A percentile compares a stretch with the other conserved stretches of the same genome.
phyloP scores from a whole-genome alignment of 1,140 invertebrate species.

The Drosophila chauvacae region DNA sequence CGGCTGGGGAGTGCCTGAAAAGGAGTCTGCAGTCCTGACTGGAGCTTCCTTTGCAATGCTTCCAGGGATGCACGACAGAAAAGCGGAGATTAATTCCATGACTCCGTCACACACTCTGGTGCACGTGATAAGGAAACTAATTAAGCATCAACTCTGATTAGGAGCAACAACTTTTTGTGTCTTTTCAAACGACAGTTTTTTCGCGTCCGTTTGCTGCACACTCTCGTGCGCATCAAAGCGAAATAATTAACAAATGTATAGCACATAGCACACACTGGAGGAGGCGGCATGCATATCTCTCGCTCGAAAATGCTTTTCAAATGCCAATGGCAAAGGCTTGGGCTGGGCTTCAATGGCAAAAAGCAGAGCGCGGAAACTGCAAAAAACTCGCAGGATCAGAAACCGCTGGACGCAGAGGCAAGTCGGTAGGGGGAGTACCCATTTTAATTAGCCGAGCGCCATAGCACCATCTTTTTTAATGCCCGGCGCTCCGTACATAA shows the following conservation, averaged over 20 bases:
- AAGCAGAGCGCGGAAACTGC: slow-evolving; percentile 24
- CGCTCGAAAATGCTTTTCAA: slow-evolving; percentile 57
- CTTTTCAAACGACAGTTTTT: slow-evolving; percentile 71
- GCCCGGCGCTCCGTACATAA: slow-evolving; percentile 58
- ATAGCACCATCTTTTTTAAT: slow-evolving; percentile 59
- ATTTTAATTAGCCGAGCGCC: slow-evolving; percentile 73
- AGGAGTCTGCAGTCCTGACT: neutral
- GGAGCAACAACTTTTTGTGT: slow-evolving; percentile 68
- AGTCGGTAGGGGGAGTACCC: slow-evolving; percentile 18
- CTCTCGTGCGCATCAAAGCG: slow-evolving; percentile 78
- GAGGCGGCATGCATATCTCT: slow-evolving; percentile 31
- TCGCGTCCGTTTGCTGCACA: slow-evolving; percentile 60
- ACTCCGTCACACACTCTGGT: slow-evolving; percentile 14
- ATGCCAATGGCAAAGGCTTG: slow-evolving; percentile 62
- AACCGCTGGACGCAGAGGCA: slow-evolving; percentile 16
- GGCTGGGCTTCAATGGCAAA: slow-evolving; percentile 36
- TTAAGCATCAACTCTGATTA: slow-evolving; percentile 74
- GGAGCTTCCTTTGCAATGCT: slow-evolving; percentile 9
- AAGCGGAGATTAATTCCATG: slow-evolving; percentile 75
- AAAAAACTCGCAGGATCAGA: slow-evolving; percentile 18
- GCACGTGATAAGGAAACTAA: slow-evolving; percentile 69
- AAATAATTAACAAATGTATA: slow-evolving; percentile 82
- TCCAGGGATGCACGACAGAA: slow-evolving; percentile 15
- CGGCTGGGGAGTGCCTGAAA: neutral
- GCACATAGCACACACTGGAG: slow-evolving; percentile 49